A percentile compares a stretch with the other conserved stretches of the same genome.
Evolutionary conservation across 2,797 vertebrate genomes (phyloP).

Genomic region (Pseudochromis fuscus): DNA sequence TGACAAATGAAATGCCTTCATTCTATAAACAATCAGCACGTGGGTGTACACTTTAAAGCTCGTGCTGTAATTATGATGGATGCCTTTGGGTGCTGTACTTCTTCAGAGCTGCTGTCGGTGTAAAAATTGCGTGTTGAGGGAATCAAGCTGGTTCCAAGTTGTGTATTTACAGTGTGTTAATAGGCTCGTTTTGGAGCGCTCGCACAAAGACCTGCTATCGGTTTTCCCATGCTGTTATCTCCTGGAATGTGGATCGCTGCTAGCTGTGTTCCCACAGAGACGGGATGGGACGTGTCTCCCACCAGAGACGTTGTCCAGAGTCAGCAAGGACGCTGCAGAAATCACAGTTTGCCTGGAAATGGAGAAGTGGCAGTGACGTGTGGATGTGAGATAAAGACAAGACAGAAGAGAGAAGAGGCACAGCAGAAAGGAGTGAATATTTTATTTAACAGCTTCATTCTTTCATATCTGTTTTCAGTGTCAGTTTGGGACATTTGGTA

Average conservation of each 20-base stretch:
- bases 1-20: slow-evolving; percentile 61
- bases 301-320: slow-evolving; percentile 58
- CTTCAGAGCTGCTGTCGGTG: slow-evolving; percentile 45
- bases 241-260: slow-evolving; percentile 72
- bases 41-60: slow-evolving; percentile 58
- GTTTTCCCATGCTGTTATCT: slow-evolving; percentile 76
- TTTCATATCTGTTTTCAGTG: background rate
- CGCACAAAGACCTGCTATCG: slow-evolving; percentile 69
- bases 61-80: slow-evolving; percentile 62
- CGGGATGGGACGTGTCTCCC: slow-evolving; percentile 63
- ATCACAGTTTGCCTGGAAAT: slow-evolving; percentile 65
- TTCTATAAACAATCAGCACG: slow-evolving; percentile 66
- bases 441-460: background rate
- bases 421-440: background rate
- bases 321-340: slow-evolving; percentile 46
- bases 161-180: slow-evolving; percentile 67
- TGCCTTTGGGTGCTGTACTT: slow-evolving; percentile 55
- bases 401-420: background rate
- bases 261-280: slow-evolving; percentile 64
- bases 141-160: slow-evolving; percentile 48
- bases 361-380: slow-evolving; percentile 45
- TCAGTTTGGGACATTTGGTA: background rate
- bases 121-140: slow-evolving; percentile 48
- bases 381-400: slow-evolving; percentile 27
- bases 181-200: slow-evolving; percentile 65